Evolutionary conservation across 1,140 invertebrate species (phyloP), one percentile per base, ranked within the genome.

Genomic region (Lycorma delicatula): DNA sequence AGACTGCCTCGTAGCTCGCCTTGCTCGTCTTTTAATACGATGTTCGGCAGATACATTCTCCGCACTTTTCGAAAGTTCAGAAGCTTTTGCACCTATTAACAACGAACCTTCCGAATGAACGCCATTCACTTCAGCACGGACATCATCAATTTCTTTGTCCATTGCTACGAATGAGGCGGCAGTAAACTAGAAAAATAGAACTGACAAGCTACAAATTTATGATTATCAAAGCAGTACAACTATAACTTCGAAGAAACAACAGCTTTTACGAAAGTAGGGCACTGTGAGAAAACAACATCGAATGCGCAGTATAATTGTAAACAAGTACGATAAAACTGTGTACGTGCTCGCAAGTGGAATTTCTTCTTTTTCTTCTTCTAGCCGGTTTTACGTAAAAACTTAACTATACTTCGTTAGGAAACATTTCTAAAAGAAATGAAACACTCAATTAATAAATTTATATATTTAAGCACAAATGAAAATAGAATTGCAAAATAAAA

Each of bases 21-120:
- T 80, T 11, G 77, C 77, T 59, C 75, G 76, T 53, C 75, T 73
- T 67, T 79, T 80, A 16, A 78, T 58, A 34, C 77, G 57, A 28
- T 65, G 58, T 31, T 67, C 67, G 34, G 50, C 56, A 34, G 53
- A 58, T 29, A 62, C 56, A 61, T 63, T 63, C 49, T 63, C 62
- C 16, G 49, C 62, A 56, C 62, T 63, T 59, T 63, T 63, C 25
- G 62, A 63, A 28, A 63, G 41, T 47, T 63, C 62, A 13, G 53
- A 46, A n/a, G n/a, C n/a, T 53, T 38, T 59, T 16, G 52, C 12
- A 38, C 58, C 52, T 12, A 41, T 13, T n/a, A n/a, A 12, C 23
- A 34, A 26, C 31, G 52, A 44, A 38, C 26, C 23, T 46, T 51
- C 60, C 29, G 22, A 16, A 29, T 18, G 16, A 27, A 20, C 49